phyloP scores from a whole-genome alignment of 2,888 invertebrate species.

The Drosophila atripex region DNA sequence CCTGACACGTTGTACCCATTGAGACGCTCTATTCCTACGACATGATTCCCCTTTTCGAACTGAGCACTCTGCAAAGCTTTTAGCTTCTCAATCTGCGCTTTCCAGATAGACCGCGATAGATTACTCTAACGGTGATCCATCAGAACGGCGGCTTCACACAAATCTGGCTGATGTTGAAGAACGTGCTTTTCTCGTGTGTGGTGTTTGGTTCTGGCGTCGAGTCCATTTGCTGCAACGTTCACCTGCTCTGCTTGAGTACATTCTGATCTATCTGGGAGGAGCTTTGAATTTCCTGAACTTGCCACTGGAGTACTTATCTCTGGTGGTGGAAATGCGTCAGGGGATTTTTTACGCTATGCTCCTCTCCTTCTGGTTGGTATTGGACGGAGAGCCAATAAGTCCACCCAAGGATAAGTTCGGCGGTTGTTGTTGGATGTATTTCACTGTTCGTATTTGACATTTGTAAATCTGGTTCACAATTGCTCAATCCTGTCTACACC shows the following conservation, averaged over 20 bases:
- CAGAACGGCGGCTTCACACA: constrained; percentile 99
- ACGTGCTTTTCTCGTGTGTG: constrained; percentile 94
- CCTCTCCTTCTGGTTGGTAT: constrained; percentile 98
- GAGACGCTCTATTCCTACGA: constrained; percentile 95
- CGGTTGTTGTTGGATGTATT: constrained; percentile 94
- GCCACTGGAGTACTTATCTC: constrained; percentile 96
- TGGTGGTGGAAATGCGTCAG: constrained; percentile 95
- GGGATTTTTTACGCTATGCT: constrained; percentile 98
- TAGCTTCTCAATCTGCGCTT: constrained; percentile 97
- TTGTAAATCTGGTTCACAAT: constrained; percentile 97
- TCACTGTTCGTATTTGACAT: constrained; percentile 98
- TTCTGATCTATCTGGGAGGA: constrained; percentile 93
- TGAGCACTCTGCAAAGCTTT: constrained; percentile 97
- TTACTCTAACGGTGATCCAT: constrained; percentile 93
- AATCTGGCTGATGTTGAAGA: constrained; percentile 97
- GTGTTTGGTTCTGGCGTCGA: constrained; percentile 97
- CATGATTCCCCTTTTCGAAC: constrained; percentile 96
- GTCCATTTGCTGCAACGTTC: constrained; percentile 93
- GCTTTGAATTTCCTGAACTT: constrained; percentile 94
- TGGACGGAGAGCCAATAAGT: constrained; percentile 96
- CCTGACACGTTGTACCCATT: constrained; percentile 85
- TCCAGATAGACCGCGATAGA: constrained; percentile 88
- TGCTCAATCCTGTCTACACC: constrained; percentile 98
- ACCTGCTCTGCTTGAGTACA: constrained; percentile 96
- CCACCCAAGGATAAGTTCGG: constrained; percentile 93